Evolutionary conservation across 2,888 invertebrate species (phyloP).

Genomic region (Diarsia brunnea): DNA sequence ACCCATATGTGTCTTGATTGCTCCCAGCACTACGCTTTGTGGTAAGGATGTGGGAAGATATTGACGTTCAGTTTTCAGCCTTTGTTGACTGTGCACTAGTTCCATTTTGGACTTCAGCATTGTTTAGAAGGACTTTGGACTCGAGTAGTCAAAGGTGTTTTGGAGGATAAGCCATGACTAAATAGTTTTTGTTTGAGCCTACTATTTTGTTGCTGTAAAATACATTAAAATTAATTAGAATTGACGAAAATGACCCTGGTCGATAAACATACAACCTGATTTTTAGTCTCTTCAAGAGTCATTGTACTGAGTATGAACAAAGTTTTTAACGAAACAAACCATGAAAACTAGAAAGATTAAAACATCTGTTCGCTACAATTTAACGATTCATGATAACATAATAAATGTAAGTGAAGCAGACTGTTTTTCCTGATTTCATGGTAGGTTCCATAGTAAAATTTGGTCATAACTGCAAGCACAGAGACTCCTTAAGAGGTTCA

Average conservation of each 20-base stretch:
- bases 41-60: conserved; percentile 45
- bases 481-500: background rate
- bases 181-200: too few species aligned
- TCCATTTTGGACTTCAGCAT: conserved; percentile 19
- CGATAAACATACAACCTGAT: background rate
- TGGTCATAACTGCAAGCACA: background rate
- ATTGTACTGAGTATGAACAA: background rate
- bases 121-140: background rate
- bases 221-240: background rate
- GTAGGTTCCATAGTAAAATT: background rate
- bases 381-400: background rate
- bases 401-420: background rate
- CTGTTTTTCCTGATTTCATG: background rate
- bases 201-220: background rate
- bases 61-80: conserved; percentile 13
- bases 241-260: background rate
- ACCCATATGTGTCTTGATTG: conserved; percentile 72
- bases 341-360: background rate
- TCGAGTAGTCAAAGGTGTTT: background rate
- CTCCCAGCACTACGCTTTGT: conserved; percentile 61
- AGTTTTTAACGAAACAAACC: background rate
- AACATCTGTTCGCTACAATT: background rate
- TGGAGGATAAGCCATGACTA: background rate
- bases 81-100: conserved; percentile 5
- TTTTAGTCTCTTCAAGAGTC: background rate